These are phyloP conservation scores for Andrena fulva DNA, from an alignment of 2,888 invertebrate species.

Conservation along the genomic window DNA sequence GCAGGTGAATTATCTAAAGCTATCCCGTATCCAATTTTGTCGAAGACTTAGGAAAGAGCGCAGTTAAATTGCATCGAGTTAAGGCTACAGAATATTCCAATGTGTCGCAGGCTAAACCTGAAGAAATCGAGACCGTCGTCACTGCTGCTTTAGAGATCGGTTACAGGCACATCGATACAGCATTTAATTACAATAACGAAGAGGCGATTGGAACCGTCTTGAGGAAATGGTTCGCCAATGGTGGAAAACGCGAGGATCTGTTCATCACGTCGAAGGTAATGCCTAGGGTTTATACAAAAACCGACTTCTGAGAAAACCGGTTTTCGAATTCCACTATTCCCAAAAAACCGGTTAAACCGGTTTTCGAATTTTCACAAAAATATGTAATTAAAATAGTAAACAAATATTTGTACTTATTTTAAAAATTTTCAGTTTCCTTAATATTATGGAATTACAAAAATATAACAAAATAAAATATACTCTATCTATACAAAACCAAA, in stretches of 20 bases:
- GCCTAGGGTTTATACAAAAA: no score
- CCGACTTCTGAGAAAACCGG: no score
- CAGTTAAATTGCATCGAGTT: not conserved
- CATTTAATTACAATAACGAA: slow-evolving; percentile 92
- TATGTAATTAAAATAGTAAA: no score
- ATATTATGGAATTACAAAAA: no score
- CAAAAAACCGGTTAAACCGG: no score
- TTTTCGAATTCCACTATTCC: no score
- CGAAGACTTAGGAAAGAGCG: not conserved
- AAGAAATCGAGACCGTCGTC: slow-evolving; percentile 88
- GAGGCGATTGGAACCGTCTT: slow-evolving; percentile 90
- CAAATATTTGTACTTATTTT: no score
- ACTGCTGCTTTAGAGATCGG: slow-evolving; percentile 89
- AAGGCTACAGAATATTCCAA: not conserved
- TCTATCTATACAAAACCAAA: no score
- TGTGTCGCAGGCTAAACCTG: slow-evolving; percentile 86
- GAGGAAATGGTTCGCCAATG: slow-evolving; percentile 88
- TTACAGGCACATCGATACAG: slow-evolving; percentile 92
- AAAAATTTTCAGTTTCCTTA: no score
- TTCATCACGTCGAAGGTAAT: slow-evolving; percentile 93
- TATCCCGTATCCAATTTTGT: not conserved
- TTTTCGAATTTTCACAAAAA: no score
- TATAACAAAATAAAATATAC: no score
- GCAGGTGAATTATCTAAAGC: slow-evolving; percentile 85
- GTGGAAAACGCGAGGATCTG: slow-evolving; percentile 89